Evolutionary conservation across 2,797 vertebrate genomes (phyloP).

Genomic region (Halcyon chelicuti): DNA sequence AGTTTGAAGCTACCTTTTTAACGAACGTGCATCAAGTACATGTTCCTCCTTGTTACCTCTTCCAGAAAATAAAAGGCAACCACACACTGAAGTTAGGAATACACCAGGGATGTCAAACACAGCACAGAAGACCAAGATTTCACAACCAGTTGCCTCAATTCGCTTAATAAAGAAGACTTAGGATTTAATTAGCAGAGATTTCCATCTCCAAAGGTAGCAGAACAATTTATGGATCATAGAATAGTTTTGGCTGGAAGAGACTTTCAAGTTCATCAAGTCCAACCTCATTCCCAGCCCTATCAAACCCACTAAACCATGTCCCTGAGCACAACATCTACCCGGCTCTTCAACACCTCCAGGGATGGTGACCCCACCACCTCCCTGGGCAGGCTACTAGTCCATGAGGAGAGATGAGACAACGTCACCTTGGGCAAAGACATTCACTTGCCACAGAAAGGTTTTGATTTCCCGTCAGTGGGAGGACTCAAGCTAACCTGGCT

Average conservation of each 20-base stretch:
- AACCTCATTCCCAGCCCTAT: too few relatives aligned
- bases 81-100: background rate
- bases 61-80: background rate
- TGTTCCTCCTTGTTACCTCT: background rate
- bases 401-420: too few relatives aligned
- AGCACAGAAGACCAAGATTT: background rate
- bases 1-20: background rate
- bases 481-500: background rate
- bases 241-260: too few relatives aligned
- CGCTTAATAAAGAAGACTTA: background rate
- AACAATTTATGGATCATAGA: too few relatives aligned
- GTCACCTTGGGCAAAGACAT: too few relatives aligned
- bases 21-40: background rate
- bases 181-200: background rate
- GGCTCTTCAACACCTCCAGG: too few relatives aligned
- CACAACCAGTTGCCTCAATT: background rate
- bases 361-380: too few relatives aligned
- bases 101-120: background rate
- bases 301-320: too few relatives aligned
- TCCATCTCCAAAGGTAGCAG: background rate
- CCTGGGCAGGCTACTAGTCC: too few relatives aligned
- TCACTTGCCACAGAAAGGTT: background rate
- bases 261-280: too few relatives aligned
- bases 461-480: background rate
- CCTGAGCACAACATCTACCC: too few relatives aligned